Conservation (phyloP, 2,113 vertebrate genomes). For the Caretta caretta region DNA sequence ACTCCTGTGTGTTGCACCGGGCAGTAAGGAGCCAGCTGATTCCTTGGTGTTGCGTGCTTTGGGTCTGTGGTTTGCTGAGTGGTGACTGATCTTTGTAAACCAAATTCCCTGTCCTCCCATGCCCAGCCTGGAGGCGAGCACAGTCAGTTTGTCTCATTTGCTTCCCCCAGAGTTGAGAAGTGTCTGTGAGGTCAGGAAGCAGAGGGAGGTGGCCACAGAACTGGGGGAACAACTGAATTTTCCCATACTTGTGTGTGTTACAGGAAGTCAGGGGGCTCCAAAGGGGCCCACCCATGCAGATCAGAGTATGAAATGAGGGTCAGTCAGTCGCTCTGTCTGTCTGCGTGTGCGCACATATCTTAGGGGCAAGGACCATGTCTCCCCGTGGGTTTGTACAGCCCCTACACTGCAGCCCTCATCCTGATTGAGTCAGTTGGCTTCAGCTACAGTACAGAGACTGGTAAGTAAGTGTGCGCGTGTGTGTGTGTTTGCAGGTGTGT, state of each 20-base stretch:
- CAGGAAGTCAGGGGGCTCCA: background rate
- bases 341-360: background rate
- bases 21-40: background rate
- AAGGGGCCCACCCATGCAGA: too few species aligned
- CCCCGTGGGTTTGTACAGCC: background rate
- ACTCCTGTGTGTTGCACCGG: background rate
- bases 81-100: fast-evolving
- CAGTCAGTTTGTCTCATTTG: constrained; percentile 38
- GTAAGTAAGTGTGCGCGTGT: too few species aligned
- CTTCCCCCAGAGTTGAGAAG: constrained; percentile 6
- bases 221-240: background rate
- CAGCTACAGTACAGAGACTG: too few species aligned
- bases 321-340: too few species aligned
- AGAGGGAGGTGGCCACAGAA: constrained; percentile 34
- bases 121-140: background rate
- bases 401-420: background rate
- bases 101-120: background rate
- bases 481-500: background rate
- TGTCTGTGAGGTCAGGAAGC: background rate
- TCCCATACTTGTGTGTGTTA: background rate
- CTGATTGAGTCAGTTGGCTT: too few species aligned
- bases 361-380: background rate
- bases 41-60: background rate
- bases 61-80: background rate
- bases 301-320: too few species aligned